phyloP scores from a whole-genome alignment of 2,797 vertebrate genomes.

The Melanotaenia trifasciata region DNA sequence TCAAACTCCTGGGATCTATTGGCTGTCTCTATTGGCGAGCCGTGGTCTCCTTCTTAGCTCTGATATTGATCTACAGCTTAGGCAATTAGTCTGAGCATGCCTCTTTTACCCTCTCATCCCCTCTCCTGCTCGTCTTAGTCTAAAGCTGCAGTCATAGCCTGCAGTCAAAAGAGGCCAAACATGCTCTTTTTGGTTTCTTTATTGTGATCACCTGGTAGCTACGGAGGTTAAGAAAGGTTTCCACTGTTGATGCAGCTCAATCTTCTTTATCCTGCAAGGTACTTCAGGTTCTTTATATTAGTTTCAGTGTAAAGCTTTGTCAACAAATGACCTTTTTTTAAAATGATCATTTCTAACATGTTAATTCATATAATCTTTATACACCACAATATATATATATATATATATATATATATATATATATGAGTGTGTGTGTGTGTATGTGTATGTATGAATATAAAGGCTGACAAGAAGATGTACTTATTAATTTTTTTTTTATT shows the following conservation, averaged over 20 bases:
- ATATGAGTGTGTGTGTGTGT: too few species aligned
- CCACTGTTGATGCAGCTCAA: neutral
- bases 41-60: slow-evolving; percentile 58
- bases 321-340: too few species aligned
- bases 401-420: too few species aligned
- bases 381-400: too few species aligned
- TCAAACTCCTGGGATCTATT: slow-evolving; percentile 60
- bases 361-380: too few species aligned
- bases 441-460: too few species aligned
- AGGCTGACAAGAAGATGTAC: too few species aligned
- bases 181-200: slow-evolving; percentile 26
- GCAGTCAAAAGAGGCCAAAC: slow-evolving; percentile 64
- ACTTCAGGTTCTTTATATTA: too few species aligned
- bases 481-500: too few species aligned
- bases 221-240: slow-evolving; percentile 19
- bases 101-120: slow-evolving; percentile 50
- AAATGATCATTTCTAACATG: too few species aligned
- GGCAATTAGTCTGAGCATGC: slow-evolving; percentile 74
- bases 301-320: too few species aligned
- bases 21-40: slow-evolving; percentile 52
- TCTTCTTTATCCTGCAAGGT: neutral
- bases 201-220: slow-evolving; percentile 50
- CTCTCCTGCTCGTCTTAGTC: slow-evolving; percentile 37
- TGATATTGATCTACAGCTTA: slow-evolving; percentile 69
- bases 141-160: slow-evolving; percentile 51